Evolutionary conservation across 2,888 invertebrate species (phyloP), one percentile per base, ranked within the genome.

Genomic region (Dyspetes luteomarginatus): DNA sequence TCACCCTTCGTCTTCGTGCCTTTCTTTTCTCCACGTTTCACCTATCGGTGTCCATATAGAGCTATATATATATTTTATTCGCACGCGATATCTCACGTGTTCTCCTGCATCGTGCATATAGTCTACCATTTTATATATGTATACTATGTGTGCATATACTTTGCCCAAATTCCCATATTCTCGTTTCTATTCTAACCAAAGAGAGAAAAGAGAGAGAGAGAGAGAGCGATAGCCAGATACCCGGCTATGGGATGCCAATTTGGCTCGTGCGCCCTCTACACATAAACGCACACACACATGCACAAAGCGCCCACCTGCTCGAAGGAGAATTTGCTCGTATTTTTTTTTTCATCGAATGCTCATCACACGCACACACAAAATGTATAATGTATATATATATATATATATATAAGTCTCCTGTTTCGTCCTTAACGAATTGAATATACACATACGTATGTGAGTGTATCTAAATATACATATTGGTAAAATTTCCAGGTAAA

Each of bases 261-360:
- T 80, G 80, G 80, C 79, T 79, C 79, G 79, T 79, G 79, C 79
- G 58, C 79, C 58, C 58, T 62, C 48, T 22, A 36, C 36, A 72
- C 48, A 74, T 64, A 69, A 64, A 45, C 56, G 45, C 45, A 26
- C 36, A 36, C 41, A 26, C 43, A 24, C 41, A 62, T 36, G 30
- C 60, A 50, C 36, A 41, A 0, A 12, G 45, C 43, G 52, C 50
- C 58, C 79, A 79, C 79, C 79, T 79, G 79, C 79, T 58, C 68
- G 24, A 52, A 12, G 48, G 64, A 69, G 69, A 69, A 79, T 67
- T 52, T 50, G 19, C 43, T 71, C 50, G 50, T 24, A 41, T 15
- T 24, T 64, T 7, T 72, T 30, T 45, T 79, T 19, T 60, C 43
- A 64, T 79, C 58, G 30, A 64, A 71, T 60, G 69, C 58, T 79